phyloP scores from a whole-genome alignment of 2,113 vertebrate genomes.

The Chaetodon trifascialis region DNA sequence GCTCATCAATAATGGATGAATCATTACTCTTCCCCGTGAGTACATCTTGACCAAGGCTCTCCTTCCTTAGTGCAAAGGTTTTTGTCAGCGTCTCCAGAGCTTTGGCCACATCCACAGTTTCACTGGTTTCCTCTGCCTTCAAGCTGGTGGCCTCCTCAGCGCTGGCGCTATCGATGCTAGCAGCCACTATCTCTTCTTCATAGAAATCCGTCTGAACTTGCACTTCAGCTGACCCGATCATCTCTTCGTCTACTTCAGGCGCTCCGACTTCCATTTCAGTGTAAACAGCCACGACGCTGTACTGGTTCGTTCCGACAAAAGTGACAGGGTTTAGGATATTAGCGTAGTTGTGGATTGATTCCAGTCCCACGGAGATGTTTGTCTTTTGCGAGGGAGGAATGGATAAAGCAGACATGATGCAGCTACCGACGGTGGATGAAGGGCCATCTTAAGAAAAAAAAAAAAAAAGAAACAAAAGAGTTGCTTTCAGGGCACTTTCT shows the following conservation, averaged over 20 bases:
- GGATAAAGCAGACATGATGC: constrained; percentile 81
- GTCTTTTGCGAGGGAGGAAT: constrained; percentile 79
- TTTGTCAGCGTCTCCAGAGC: constrained; percentile 72
- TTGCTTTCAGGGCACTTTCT: no score
- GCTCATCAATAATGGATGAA: constrained; percentile 6
- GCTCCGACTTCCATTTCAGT: constrained; percentile 64
- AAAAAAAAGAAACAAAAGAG: background rate
- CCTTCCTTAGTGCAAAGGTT: constrained; percentile 64
- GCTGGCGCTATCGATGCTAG: background rate
- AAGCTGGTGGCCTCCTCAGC: constrained; percentile 23
- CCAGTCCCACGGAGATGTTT: constrained; percentile 59
- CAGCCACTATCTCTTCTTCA: constrained; percentile 59
- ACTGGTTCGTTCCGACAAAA: constrained; percentile 61
- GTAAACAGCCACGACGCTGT: constrained; percentile 76
- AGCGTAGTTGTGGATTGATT: constrained; percentile 65
- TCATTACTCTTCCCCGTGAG: constrained; percentile 18
- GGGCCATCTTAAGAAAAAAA: constrained; percentile 54
- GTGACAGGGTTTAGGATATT: constrained; percentile 63
- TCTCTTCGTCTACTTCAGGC: constrained; percentile 37
- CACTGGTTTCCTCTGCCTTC: constrained; percentile 40
- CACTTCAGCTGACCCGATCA: constrained; percentile 41
- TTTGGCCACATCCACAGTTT: constrained; percentile 60
- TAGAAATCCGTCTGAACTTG: constrained; percentile 66
- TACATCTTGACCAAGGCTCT: constrained; percentile 48
- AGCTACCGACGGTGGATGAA: constrained; percentile 67